Percentiles rank a stretch among this genome's conserved stretches.
These are phyloP conservation scores for Glyptemys insculpta DNA, from an alignment of 2,797 vertebrate species.

Conservation along the genomic window DNA sequence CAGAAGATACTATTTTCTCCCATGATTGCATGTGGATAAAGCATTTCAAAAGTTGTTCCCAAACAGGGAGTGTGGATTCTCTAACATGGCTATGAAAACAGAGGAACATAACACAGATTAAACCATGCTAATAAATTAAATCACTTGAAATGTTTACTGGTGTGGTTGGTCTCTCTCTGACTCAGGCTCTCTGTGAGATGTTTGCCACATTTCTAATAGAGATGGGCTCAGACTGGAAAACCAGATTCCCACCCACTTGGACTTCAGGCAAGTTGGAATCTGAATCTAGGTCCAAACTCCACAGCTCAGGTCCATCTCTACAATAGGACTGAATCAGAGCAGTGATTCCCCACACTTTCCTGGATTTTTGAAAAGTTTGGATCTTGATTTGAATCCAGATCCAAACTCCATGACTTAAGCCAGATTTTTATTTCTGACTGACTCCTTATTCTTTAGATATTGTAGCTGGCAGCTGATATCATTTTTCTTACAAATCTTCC, in stretches of 20 bases:
- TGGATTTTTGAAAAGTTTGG: not conserved
- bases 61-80: not conserved
- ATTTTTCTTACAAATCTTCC: not conserved
- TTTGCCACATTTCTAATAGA: not conserved
- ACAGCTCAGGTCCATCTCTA: not conserved
- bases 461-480: not conserved
- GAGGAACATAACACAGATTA: not conserved
- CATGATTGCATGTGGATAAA: not conserved
- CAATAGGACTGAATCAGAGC: not conserved
- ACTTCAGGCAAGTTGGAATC: not conserved
- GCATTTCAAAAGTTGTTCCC: constrained; percentile 23
- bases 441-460: not conserved
- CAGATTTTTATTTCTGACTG: not conserved
- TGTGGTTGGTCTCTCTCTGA: not conserved
- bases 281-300: not conserved
- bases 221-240: not conserved
- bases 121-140: constrained; percentile 53
- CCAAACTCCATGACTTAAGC: not conserved
- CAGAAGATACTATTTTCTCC: constrained; percentile 39
- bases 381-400: not conserved
- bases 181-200: not conserved
- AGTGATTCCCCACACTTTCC: not conserved
- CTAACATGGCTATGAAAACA: not conserved
- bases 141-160: not conserved
- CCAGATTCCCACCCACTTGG: not conserved